Evolutionary conservation across 2,888 invertebrate genomes (phyloP), one percentile per base, ranked within the genome.

Genomic region (Lampropteryx suffumata): DNA sequence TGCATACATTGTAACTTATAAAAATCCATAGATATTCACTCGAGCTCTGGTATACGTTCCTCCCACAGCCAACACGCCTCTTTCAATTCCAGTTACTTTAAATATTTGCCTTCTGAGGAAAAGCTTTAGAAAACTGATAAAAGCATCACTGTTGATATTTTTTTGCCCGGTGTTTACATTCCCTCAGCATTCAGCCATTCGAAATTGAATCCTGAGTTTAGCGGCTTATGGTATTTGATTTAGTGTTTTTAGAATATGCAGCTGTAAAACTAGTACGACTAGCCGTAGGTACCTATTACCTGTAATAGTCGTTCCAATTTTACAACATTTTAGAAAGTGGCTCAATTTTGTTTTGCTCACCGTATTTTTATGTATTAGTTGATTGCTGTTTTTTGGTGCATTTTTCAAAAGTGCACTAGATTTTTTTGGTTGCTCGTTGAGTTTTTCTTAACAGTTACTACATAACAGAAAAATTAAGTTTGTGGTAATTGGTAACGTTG

Each of bases 191-290:
- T n/a, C 3, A 29, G 17, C 21, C 12, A 29, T 10, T 10, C 11
- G 5, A 40, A 29, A 30, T 30, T 29, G 40, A 17, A 30, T 11
- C 9, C 30, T 21, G 8, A 11, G 8, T 9, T 3, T 5, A 6
- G 3, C 8, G 17, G 8, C 9, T 21, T 21, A 30, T 5, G 12
- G 12, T 27, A 13, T n/a, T 26, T 26, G 14, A 39, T 10, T n/a
- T 3, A 10, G 7, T 3, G 10, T n/a, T n/a, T n/a, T n/a, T n/a
- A 34, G 13, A 27, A 27, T 27, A 13, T 14, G 10, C 33, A 42
- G 42, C 28, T 43, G 28, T 11, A 42, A 43, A 43, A 28, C 17
- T n/a, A n/a, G n/a, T n/a, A n/a, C n/a, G n/a, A n/a, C n/a, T n/a
- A n/a, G n/a, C n/a, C n/a, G n/a, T n/a, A n/a, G n/a, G n/a, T n/a